These are phyloP conservation scores for Enoplosus armatus DNA, from an alignment of 2,797 vertebrate species.

Conservation along the genomic window DNA sequence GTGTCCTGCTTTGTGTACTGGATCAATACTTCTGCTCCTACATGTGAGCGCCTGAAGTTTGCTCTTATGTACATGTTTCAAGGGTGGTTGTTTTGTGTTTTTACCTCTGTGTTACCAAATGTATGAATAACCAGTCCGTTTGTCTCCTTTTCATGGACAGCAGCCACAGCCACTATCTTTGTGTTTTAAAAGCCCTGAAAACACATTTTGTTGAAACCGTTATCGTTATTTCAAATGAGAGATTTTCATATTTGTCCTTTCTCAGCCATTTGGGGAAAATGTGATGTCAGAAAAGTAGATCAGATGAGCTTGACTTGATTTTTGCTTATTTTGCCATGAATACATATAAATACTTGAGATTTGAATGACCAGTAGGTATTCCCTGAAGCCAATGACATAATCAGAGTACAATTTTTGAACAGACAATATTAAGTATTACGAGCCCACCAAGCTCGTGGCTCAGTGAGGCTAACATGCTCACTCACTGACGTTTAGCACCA, in stretches of 20 bases:
- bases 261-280: background rate
- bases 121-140: background rate
- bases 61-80: background rate
- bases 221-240: background rate
- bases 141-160: background rate
- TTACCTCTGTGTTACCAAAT: background rate
- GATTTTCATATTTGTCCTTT: too few relatives aligned
- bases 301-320: background rate
- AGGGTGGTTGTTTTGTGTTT: background rate
- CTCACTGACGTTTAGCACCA: background rate
- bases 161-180: background rate
- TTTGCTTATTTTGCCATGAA: background rate
- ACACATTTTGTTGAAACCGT: background rate
- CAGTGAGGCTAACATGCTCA: background rate
- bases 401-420: too few relatives aligned
- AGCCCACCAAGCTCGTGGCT: background rate
- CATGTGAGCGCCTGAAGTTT: background rate
- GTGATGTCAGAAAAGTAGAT: background rate
- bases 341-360: background rate
- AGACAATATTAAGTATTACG: background rate
- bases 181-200: conserved; percentile 1
- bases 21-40: too few relatives aligned
- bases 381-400: background rate
- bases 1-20: too few relatives aligned
- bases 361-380: background rate